Conservation (phyloP, 2,113 vertebrate genomes). For the Archilochus colubris region DNA sequence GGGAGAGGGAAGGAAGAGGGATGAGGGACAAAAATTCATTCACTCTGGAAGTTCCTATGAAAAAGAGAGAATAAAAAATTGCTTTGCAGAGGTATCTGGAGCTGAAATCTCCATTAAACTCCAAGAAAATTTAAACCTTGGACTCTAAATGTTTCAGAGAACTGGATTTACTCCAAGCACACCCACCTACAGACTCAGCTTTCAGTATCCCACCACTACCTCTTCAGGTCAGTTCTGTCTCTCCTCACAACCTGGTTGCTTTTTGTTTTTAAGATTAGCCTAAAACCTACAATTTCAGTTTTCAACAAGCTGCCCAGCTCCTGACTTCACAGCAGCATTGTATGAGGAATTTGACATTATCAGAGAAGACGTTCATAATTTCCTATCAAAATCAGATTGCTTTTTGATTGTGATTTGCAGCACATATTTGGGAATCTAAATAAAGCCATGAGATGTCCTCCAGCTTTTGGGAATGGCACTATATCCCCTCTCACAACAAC, state of each 20-base stretch:
- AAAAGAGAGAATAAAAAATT: not conserved
- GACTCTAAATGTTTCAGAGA: not conserved
- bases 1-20: not conserved
- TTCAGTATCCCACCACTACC: not conserved
- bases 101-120: not conserved
- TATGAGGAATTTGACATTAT: rapidly evolving
- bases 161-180: not conserved
- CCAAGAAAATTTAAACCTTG: not conserved
- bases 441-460: not conserved
- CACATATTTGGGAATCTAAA: rapidly evolving
- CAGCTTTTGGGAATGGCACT: not conserved
- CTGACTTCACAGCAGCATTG: rapidly evolving
- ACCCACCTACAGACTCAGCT: not conserved
- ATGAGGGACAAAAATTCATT: not conserved
- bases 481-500: not conserved
- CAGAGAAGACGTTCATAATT: not conserved
- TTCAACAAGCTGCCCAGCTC: not conserved
- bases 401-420: not conserved
- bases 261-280: not conserved
- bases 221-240: not conserved
- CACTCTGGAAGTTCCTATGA: not conserved
- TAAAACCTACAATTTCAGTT: not conserved
- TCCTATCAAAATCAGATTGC: not conserved
- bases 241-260: not conserved
- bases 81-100: not conserved